Conservation (phyloP, 2,888 invertebrate species). For the Hydraecia micacea region DNA sequence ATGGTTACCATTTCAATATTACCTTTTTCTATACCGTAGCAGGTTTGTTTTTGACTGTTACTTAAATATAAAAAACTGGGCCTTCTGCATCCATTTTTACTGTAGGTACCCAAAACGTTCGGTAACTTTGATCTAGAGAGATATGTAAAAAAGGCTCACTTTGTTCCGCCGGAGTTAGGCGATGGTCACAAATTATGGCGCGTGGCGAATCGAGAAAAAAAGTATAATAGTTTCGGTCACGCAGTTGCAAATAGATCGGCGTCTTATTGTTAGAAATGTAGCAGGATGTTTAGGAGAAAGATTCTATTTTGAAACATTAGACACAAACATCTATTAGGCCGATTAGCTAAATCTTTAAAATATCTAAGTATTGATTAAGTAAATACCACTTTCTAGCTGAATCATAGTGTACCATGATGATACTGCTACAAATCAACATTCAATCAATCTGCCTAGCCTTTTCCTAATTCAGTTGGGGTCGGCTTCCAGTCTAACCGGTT, state of each 20-base stretch:
- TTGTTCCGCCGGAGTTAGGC: slow-evolving; percentile 67
- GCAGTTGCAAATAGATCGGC: slow-evolving; percentile 45
- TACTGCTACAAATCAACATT: neutral
- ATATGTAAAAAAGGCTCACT: slow-evolving; percentile 56
- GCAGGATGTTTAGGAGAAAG: slow-evolving; percentile 5
- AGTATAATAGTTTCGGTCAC: slow-evolving; percentile 62
- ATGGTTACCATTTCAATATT: too few relatives aligned
- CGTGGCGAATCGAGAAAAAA: slow-evolving; percentile 71
- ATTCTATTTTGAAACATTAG: neutral
- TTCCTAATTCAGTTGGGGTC: too few relatives aligned
- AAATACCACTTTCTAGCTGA: neutral
- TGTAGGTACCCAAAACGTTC: slow-evolving; percentile 11
- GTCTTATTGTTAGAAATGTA: slow-evolving; percentile 23
- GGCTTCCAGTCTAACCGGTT: too few relatives aligned
- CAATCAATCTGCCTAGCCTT: too few relatives aligned
- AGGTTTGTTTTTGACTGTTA: too few relatives aligned
- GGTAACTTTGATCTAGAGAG: slow-evolving; percentile 57
- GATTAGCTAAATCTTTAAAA: neutral
- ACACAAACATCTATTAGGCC: neutral
- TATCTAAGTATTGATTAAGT: too few relatives aligned
- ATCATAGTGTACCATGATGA: neutral
- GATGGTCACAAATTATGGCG: slow-evolving; percentile 72
- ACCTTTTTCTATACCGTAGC: too few relatives aligned
- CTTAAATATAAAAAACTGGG: too few relatives aligned
- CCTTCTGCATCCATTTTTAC: slow-evolving; percentile 11